phyloP scores from a whole-genome alignment of 2,797 vertebrate genomes.

The Ptychadena robeensis region DNA sequence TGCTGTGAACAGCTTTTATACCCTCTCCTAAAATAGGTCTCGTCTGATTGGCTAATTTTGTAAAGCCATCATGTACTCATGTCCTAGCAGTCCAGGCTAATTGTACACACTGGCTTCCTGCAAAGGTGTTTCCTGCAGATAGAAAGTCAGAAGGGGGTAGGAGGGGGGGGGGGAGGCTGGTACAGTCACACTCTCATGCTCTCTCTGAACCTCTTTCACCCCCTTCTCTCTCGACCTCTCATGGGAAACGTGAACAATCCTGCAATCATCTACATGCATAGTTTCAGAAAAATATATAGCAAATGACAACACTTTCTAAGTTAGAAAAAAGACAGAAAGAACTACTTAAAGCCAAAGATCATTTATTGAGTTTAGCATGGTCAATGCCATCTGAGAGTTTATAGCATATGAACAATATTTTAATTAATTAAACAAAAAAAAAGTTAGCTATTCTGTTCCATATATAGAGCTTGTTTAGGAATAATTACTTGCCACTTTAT shows the following conservation, averaged over 20 bases:
- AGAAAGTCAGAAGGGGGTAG: slow-evolving; percentile 39
- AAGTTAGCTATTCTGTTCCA: background rate
- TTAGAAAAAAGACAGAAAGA: background rate
- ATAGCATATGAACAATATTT: background rate
- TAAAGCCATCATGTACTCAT: slow-evolving; percentile 54
- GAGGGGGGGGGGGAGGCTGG: slow-evolving; percentile 32
- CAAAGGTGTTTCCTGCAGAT: slow-evolving; percentile 62
- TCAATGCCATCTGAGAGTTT: background rate
- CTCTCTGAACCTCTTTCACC: slow-evolving; percentile 49
- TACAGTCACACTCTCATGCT: slow-evolving; percentile 60
- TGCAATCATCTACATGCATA: slow-evolving; percentile 41
- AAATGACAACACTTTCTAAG: slow-evolving; percentile 27
- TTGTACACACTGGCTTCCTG: slow-evolving; percentile 58
- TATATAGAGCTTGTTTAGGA: background rate
- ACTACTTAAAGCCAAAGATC: background rate
- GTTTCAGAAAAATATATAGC: slow-evolving; percentile 45
- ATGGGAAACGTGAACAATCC: slow-evolving; percentile 51
- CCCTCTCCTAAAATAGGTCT: slow-evolving; percentile 54
- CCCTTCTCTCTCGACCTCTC: slow-evolving; percentile 35
- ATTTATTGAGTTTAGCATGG: background rate
- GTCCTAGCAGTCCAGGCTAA: slow-evolving; percentile 55
- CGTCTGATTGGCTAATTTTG: slow-evolving; percentile 34
- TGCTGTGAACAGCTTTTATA: slow-evolving; percentile 49
- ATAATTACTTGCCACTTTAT: background rate
- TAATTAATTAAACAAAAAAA: background rate